A percentile compares a stretch with the other conserved stretches of the same genome.
Conservation (phyloP, 2,797 vertebrate species). For the Periophthalmus magnuspinnatus region DNA sequence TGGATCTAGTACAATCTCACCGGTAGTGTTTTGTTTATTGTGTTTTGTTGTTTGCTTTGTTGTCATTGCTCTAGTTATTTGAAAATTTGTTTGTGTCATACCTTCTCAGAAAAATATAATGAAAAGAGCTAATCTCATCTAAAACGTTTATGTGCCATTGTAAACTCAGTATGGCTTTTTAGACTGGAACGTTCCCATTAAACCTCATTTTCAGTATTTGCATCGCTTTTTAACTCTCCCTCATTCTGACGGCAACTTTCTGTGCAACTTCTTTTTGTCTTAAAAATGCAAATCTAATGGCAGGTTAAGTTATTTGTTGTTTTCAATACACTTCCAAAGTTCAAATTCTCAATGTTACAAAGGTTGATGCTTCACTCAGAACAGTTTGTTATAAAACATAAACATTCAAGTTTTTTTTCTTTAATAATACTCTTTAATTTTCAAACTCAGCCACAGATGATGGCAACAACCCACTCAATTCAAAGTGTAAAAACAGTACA, state of each 20-base stretch:
- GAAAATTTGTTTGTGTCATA: no score
- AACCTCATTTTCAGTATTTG: neutral
- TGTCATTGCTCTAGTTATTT: no score
- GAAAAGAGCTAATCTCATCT: no score
- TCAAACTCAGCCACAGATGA: neutral
- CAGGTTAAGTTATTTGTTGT: slow-evolving; percentile 9
- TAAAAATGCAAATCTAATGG: slow-evolving; percentile 6
- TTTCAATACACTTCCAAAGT: slow-evolving; percentile 14
- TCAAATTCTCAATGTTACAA: slow-evolving; percentile 17
- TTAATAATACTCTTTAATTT: neutral
- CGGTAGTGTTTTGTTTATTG: no score
- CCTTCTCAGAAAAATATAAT: no score
- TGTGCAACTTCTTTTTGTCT: neutral
- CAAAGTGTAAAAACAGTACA: neutral
- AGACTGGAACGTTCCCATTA: neutral
- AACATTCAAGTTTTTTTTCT: neutral
- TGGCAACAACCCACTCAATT: neutral
- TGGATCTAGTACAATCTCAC: no score
- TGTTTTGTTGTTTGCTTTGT: no score
- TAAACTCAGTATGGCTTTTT: no score
- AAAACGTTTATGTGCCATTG: no score
- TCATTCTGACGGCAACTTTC: neutral
- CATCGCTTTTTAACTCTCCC: neutral
- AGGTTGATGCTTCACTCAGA: slow-evolving; percentile 16
- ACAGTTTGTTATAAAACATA: neutral